These are phyloP conservation scores for Tamias sibiricus DNA, from an alignment of 2,113 vertebrate genomes.

Conservation along the genomic window DNA sequence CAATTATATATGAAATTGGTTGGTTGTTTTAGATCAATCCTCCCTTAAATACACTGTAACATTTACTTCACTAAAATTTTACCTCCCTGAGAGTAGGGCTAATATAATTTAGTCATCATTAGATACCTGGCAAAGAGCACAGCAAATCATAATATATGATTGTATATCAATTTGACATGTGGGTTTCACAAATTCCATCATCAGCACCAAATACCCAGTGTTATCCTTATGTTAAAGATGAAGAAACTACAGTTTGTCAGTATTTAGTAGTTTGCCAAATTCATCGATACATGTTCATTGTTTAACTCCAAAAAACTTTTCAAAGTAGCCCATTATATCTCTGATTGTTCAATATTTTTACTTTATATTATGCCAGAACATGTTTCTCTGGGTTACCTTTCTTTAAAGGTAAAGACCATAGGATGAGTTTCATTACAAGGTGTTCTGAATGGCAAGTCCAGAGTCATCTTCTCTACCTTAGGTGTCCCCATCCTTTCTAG, in stretches of 20 bases:
- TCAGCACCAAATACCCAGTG: not conserved
- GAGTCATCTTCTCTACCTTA: not conserved
- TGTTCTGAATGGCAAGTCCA: not conserved
- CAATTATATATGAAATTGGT: not conserved
- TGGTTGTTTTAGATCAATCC: not conserved
- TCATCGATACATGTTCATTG: not conserved
- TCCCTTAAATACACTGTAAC: not conserved
- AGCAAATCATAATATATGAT: not conserved
- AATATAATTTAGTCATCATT: not conserved
- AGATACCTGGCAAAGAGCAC: not conserved
- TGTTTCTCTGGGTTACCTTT: not conserved
- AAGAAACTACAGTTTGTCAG: not conserved
- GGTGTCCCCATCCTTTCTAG: not conserved
- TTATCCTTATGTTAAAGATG: not conserved
- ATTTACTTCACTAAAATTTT: conserved; percentile 36
- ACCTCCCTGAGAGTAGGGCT: not conserved
- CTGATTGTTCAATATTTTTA: not conserved
- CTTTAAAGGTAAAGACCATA: not conserved
- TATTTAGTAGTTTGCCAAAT: not conserved
- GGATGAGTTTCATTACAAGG: not conserved
- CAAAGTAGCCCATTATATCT: not conserved
- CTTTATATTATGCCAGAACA: not conserved
- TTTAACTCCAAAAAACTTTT: not conserved
- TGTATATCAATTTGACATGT: not conserved
- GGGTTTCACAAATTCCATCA: not conserved